phyloP scores from a whole-genome alignment of 2,113 vertebrate genomes.

The Microcebus lehilahytsara region DNA sequence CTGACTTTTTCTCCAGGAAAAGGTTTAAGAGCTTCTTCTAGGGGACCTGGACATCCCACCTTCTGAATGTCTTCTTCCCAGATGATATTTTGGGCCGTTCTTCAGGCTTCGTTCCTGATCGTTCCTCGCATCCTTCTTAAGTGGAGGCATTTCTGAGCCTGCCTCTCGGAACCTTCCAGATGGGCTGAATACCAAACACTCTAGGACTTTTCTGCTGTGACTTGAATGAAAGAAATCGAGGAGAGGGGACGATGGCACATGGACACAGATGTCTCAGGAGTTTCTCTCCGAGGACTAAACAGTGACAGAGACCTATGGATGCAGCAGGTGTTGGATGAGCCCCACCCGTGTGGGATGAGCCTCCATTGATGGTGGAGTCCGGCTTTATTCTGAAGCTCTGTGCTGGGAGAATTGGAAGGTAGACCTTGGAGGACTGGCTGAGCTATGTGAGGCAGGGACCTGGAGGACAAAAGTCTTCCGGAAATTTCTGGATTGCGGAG shows the following conservation, averaged over 20 bases:
- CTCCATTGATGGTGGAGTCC: slow-evolving; percentile 16
- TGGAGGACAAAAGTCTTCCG: neutral
- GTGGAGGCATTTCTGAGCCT: neutral
- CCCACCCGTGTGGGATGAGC: neutral
- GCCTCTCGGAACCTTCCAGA: neutral
- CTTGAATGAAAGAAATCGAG: no score
- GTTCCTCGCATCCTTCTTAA: neutral
- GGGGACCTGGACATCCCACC: no score
- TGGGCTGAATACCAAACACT: no score
- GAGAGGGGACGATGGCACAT: fast-evolving
- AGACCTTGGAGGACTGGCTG: no score
- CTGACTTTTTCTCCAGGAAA: no score
- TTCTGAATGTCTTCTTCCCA: no score
- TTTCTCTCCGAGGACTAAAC: fast-evolving
- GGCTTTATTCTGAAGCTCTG: neutral
- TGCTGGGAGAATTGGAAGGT: neutral
- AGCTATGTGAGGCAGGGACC: neutral
- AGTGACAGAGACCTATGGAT: neutral
- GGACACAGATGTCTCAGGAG: neutral
- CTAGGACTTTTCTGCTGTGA: no score
- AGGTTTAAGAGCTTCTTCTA: no score
- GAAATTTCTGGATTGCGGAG: neutral
- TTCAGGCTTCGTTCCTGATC: no score
- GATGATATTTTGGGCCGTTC: no score
- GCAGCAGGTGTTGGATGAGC: neutral